phyloP scores from a whole-genome alignment of 2,888 invertebrate genomes.

The Lacanobia wlatinum region DNA sequence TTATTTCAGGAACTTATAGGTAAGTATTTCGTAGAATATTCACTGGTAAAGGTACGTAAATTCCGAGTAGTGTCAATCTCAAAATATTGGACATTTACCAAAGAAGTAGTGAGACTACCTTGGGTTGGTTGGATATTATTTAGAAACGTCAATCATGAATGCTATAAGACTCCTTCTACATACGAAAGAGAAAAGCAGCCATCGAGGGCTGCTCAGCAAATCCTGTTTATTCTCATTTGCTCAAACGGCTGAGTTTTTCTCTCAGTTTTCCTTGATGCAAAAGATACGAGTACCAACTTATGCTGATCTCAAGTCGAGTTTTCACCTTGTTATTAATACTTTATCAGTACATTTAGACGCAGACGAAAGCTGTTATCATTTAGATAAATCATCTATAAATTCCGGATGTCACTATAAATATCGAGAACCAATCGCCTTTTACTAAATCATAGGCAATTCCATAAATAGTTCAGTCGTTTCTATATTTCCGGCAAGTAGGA shows the following conservation, averaged over 20 bases:
- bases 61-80: neutral
- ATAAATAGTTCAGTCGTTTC: slow-evolving; percentile 19
- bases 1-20: too few relatives aligned
- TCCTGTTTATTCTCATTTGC: neutral
- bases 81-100: neutral
- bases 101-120: neutral
- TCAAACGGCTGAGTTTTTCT: neutral
- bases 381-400: slow-evolving; percentile 23
- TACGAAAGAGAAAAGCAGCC: too few relatives aligned
- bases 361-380: slow-evolving; percentile 39
- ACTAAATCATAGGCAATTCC: slow-evolving; percentile 16
- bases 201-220: neutral
- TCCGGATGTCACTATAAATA: slow-evolving; percentile 9
- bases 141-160: neutral
- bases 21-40: neutral
- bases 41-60: neutral
- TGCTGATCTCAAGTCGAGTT: slow-evolving; percentile 1
- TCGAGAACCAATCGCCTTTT: neutral
- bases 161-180: too few relatives aligned
- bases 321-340: slow-evolving; percentile 16
- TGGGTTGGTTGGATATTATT: neutral
- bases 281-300: neutral
- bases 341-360: slow-evolving; percentile 25
- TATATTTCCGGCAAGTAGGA: slow-evolving; percentile 21
- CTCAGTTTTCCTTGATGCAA: neutral